A percentile compares a stretch with the other conserved stretches of the same genome.
Conservation (phyloP, 2,797 vertebrate genomes). For the Catamblyrhynchus diadema region DNA sequence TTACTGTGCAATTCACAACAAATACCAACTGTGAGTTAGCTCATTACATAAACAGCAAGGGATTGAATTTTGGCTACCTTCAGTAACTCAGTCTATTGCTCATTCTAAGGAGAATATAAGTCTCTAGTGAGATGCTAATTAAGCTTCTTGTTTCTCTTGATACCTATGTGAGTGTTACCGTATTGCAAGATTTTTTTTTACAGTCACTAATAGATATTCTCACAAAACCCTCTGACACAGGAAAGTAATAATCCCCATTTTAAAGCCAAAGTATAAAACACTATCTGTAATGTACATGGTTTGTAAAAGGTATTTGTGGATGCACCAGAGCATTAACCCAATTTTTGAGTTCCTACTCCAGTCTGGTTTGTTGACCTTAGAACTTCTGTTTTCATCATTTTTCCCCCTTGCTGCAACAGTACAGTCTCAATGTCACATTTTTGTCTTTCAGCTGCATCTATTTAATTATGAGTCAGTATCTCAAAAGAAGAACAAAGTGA, state of each 20-base stretch:
- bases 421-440: neutral
- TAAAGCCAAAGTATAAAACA: neutral
- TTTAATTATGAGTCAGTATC: constrained; percentile 51
- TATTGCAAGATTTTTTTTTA: neutral
- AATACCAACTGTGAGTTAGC: constrained; percentile 18
- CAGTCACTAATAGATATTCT: neutral
- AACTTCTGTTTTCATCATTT: neutral
- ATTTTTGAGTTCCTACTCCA: neutral
- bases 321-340: neutral
- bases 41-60: constrained; percentile 37
- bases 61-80: constrained; percentile 1
- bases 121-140: neutral
- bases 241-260: neutral
- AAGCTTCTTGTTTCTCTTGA: neutral
- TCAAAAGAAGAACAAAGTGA: constrained; percentile 61
- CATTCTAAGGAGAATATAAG: neutral
- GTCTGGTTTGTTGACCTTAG: neutral
- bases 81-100: neutral
- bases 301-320: neutral
- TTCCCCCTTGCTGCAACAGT: neutral
- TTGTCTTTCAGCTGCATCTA: constrained; percentile 18
- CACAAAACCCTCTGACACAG: neutral
- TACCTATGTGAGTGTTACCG: neutral
- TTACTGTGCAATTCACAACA: constrained; percentile 21
- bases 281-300: neutral